Conservation (phyloP, 2,797 vertebrate species). For the Pseudotriccus pelzelni region DNA sequence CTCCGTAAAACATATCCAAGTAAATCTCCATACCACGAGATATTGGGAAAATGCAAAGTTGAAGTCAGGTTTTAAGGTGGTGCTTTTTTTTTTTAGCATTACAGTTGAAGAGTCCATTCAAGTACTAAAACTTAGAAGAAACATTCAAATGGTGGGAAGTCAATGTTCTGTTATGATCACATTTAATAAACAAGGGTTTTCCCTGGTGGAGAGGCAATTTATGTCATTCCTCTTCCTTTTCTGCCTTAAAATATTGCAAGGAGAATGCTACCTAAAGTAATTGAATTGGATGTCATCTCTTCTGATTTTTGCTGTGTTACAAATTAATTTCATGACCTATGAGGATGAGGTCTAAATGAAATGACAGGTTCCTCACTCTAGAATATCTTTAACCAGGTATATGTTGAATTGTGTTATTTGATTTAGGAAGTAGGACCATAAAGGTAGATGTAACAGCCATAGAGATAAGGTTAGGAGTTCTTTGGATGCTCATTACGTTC, state of each 20-base stretch:
- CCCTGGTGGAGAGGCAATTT: neutral
- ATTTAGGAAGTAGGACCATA: neutral
- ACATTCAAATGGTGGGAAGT: neutral
- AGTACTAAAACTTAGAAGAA: neutral
- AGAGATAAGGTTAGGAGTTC: neutral
- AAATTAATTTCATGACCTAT: neutral
- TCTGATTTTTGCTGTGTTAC: neutral
- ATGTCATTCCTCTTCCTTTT: neutral
- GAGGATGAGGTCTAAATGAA: neutral
- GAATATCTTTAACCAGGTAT: neutral
- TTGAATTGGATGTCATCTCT: neutral
- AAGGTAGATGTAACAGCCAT: neutral
- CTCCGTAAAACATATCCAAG: neutral
- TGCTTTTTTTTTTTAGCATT: neutral
- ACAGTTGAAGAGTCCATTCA: neutral
- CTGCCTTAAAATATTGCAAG: neutral
- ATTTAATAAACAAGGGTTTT: neutral
- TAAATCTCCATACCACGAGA: neutral
- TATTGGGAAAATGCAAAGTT: neutral
- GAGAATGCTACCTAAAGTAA: neutral
- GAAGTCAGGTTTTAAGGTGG: neutral
- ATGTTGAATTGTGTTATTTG: neutral
- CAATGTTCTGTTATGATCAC: neutral
- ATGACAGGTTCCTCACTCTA: neutral
- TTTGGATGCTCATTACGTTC: neutral